Conservation (phyloP, 2,113 vertebrate genomes). For the Rhynchomys soricoides region DNA sequence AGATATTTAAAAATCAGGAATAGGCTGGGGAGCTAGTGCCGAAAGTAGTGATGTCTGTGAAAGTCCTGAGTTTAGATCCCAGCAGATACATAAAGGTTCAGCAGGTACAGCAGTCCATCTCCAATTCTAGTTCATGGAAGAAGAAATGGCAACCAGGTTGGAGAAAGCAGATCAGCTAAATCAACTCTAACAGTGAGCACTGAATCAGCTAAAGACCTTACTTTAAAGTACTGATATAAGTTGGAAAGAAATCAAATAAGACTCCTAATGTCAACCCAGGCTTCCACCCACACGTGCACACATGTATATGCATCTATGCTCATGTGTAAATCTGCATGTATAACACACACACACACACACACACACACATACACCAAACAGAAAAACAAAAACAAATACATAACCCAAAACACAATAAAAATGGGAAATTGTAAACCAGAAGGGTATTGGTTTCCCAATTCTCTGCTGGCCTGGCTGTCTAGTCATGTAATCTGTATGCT, state of each 20-base stretch:
- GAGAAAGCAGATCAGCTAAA: background rate
- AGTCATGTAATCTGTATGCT: background rate
- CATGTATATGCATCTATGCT: no score
- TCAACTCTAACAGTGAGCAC: background rate
- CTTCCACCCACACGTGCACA: background rate
- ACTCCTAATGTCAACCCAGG: background rate
- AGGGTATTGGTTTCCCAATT: background rate
- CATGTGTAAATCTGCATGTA: background rate
- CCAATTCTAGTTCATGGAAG: background rate
- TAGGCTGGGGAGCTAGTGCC: background rate
- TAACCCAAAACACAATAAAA: background rate
- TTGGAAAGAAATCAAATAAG: background rate
- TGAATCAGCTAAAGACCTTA: background rate
- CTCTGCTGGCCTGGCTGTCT: background rate
- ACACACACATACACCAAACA: background rate
- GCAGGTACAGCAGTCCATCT: no score
- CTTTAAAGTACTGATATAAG: background rate
- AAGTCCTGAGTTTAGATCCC: background rate
- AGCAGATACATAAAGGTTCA: background rate
- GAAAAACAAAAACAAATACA: background rate
- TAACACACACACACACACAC: background rate
- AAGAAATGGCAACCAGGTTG: background rate
- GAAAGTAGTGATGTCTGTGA: background rate
- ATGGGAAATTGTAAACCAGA: background rate
- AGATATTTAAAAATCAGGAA: background rate